phyloP scores from a whole-genome alignment of 2,113 vertebrate species.

The Ranitomeya variabilis region DNA sequence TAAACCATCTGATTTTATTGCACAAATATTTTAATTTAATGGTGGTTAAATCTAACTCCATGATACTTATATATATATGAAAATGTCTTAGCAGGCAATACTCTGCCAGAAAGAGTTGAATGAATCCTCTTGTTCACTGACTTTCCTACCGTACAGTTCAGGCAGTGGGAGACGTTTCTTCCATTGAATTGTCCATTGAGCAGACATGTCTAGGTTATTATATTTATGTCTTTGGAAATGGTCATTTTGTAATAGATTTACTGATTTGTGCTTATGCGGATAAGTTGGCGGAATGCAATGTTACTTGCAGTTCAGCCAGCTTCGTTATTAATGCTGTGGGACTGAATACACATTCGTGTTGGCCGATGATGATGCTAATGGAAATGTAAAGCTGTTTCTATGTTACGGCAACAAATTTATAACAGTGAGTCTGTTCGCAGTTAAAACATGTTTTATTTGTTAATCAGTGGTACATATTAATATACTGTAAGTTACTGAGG shows the following conservation, averaged over 20 bases:
- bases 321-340: conserved; percentile 10
- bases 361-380: background rate
- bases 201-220: conserved; percentile 47
- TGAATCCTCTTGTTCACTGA: conserved; percentile 64
- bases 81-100: conserved; percentile 65
- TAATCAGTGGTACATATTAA: background rate
- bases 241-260: conserved; percentile 47
- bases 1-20: conserved; percentile 82
- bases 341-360: conserved; percentile 11
- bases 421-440: background rate
- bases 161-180: conserved; percentile 41
- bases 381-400: background rate
- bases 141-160: conserved; percentile 48
- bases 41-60: conserved; percentile 77
- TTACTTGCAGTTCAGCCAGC: conserved; percentile 10
- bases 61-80: conserved; percentile 70
- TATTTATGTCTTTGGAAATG: conserved; percentile 44
- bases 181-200: conserved; percentile 34
- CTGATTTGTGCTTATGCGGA: conserved; percentile 30
- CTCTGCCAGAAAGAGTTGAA: conserved; percentile 66
- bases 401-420: background rate
- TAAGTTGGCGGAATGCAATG: conserved; percentile 18
- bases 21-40: conserved; percentile 76
- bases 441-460: background rate
- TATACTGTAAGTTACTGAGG: background rate